A percentile compares a stretch with the other conserved stretches of the same genome.
phyloP scores from a whole-genome alignment of 2,888 invertebrate genomes.

The Ormyrus labotus region DNA sequence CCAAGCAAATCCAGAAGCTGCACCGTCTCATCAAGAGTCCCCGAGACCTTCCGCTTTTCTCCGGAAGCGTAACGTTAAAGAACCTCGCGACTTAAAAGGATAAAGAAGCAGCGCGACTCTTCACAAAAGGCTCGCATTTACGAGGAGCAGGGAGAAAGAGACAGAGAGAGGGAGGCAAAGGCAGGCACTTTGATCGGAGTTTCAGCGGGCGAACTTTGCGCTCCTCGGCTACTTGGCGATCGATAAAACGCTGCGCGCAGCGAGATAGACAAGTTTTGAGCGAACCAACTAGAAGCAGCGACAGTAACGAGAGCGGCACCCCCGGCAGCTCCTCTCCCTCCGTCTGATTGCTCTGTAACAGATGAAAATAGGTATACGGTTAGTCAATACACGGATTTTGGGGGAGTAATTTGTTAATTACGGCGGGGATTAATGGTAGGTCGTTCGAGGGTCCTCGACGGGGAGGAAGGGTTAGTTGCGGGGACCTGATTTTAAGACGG shows the following conservation, averaged over 20 bases:
- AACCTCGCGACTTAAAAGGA: too few relatives aligned
- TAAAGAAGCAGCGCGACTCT: not conserved
- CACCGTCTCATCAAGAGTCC: too few relatives aligned
- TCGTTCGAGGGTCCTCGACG: too few relatives aligned
- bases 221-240: conserved; percentile 9
- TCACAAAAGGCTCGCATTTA: not conserved
- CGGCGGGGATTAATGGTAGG: too few relatives aligned
- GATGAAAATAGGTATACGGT: conserved; percentile 1
- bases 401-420: too few relatives aligned
- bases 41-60: too few relatives aligned
- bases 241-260: not conserved
- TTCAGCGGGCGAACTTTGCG: conserved; percentile 5
- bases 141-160: not conserved
- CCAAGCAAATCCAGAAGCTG: too few relatives aligned
- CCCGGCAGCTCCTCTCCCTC: conserved; percentile 82
- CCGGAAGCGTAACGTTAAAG: too few relatives aligned
- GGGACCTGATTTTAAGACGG: too few relatives aligned
- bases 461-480: too few relatives aligned
- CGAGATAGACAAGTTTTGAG: conserved; percentile 63
- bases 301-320: conserved; percentile 87
- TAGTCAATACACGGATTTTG: not conserved
- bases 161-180: not conserved
- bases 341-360: conserved; percentile 71
- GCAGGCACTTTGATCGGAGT: too few relatives aligned
- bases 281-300: conserved; percentile 87